A percentile compares a stretch with the other conserved stretches of the same genome.
Conservation (phyloP, 1,140 invertebrate genomes). For the Drosophila persimilis region DNA sequence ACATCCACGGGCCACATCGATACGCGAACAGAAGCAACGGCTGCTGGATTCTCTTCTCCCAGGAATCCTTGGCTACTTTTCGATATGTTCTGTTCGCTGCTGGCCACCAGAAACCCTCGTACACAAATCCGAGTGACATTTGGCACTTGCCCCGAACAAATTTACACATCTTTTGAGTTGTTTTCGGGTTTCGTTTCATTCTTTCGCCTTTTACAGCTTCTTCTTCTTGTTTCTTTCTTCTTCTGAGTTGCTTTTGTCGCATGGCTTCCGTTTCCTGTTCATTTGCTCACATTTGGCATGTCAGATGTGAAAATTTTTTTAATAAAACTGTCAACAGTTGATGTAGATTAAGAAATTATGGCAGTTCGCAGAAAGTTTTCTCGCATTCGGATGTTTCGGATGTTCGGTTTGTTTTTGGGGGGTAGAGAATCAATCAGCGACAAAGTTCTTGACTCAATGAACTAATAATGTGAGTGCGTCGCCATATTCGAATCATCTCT, state of each 20-base stretch:
- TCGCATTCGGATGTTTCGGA: conserved; percentile 2
- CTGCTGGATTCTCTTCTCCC: conserved; percentile 31
- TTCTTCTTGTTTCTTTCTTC: conserved; percentile 17
- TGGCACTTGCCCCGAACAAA: conserved; percentile 73
- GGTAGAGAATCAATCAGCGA: conserved; percentile 46
- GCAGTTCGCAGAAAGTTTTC: conserved; percentile 49
- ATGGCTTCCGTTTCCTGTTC: conserved; percentile 77
- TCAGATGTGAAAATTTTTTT: conserved; percentile 71
- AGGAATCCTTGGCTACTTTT: conserved; percentile 9
- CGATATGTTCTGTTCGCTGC: conserved; percentile 29
- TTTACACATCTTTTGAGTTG: conserved; percentile 73
- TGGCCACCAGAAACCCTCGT: conserved; percentile 16
- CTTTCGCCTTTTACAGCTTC: conserved; percentile 5
- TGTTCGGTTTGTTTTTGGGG: conserved; percentile 20
- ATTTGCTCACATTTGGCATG: conserved; percentile 77
- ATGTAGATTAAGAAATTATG: conserved; percentile 81
- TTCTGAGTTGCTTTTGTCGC: conserved; percentile 49
- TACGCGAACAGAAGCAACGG: conserved; percentile 35
- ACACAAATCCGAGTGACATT: conserved; percentile 68
- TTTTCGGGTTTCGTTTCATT: conserved; percentile 47
- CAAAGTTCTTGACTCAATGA: conserved; percentile 36
- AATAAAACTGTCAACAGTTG: conserved; percentile 80
- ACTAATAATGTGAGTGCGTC: conserved; percentile 28
- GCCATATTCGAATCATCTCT: neutral
- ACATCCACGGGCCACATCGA: conserved; percentile 65